phyloP scores from a whole-genome alignment of 1,140 invertebrate species.

The Euwallacea fornicatus region DNA sequence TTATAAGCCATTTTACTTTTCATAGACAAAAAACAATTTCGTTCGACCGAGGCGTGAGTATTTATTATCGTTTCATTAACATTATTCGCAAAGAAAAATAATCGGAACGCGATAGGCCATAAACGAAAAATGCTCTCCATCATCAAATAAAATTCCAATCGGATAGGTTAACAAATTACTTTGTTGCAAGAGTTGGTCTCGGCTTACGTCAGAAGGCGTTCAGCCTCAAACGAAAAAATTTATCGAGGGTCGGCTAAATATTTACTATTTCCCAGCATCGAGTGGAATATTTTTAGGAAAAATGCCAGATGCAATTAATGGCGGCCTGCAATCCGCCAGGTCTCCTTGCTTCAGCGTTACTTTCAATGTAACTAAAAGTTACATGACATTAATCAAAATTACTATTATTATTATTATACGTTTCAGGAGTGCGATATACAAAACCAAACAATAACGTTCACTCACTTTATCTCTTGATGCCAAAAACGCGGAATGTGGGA shows the following conservation, averaged over 20 bases:
- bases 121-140: slow-evolving; percentile 14
- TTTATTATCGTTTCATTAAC: slow-evolving; percentile 23
- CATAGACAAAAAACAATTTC: slow-evolving; percentile 14
- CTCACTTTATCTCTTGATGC: no score
- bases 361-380: background rate
- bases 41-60: slow-evolving; percentile 3
- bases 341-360: background rate
- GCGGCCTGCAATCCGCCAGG: background rate
- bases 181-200: slow-evolving; percentile 13
- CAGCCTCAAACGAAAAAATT: slow-evolving; percentile 1
- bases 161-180: slow-evolving; percentile 21
- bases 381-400: no score
- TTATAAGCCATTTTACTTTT: slow-evolving; percentile 16
- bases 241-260: slow-evolving; percentile 11
- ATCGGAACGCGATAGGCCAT: slow-evolving; percentile 5
- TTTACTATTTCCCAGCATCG: background rate
- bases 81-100: slow-evolving; percentile 20
- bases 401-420: no score
- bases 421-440: no score
- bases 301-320: background rate
- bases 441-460: no score
- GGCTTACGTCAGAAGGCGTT: slow-evolving; percentile 15
- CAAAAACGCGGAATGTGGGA: no score
- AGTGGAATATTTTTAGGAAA: slow-evolving; percentile 7
- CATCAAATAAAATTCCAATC: slow-evolving; percentile 24